phyloP scores from a whole-genome alignment of 2,797 vertebrate species.

The Phalanger gymnotis region DNA sequence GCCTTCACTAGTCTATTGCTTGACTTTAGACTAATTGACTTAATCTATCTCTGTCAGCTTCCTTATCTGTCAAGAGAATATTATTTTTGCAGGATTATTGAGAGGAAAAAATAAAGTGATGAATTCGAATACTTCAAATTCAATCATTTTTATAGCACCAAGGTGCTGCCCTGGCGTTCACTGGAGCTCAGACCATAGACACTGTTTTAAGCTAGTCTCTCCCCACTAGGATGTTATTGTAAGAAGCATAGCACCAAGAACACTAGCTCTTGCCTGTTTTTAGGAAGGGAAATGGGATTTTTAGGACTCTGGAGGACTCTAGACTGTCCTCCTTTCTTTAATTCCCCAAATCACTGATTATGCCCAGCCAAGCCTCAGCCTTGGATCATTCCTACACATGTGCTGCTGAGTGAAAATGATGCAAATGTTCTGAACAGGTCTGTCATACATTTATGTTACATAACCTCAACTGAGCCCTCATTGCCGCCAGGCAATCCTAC shows the following conservation, averaged over 20 bases:
- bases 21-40: not conserved
- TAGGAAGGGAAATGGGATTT: not conserved
- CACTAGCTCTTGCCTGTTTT: not conserved
- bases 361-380: not conserved
- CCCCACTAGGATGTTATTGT: not conserved
- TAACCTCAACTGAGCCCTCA: not conserved
- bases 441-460: not conserved
- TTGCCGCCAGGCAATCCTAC: not conserved
- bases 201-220: not conserved
- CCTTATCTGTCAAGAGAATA: not conserved
- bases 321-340: not conserved
- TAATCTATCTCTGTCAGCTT: not conserved
- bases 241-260: not conserved
- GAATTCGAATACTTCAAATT: not conserved
- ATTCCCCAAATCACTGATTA: not conserved
- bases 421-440: not conserved
- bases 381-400: not conserved
- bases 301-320: not conserved
- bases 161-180: too few relatives aligned
- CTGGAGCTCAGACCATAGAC: fast-evolving
- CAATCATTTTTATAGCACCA: not conserved
- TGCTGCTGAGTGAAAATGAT: not conserved
- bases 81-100: not conserved
- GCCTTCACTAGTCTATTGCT: not conserved
- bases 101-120: not conserved